Evolutionary conservation across 2,113 vertebrate species (phyloP).

Genomic region (Notarius quadriscutis): DNA sequence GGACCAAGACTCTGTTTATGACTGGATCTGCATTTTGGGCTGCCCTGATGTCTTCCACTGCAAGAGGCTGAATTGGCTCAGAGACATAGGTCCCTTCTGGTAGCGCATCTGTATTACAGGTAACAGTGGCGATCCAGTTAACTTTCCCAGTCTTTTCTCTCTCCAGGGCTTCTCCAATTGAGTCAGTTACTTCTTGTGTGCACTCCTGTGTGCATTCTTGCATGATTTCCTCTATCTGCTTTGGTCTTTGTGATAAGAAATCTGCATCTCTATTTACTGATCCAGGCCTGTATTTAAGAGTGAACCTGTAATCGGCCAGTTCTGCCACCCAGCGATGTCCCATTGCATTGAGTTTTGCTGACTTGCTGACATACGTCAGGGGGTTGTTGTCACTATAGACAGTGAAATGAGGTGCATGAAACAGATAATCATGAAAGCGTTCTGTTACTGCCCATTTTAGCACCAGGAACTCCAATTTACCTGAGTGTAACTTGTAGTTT

Average conservation of each 20-base stretch:
- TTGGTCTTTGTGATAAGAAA: constrained; percentile 27
- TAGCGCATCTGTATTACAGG: constrained; percentile 16
- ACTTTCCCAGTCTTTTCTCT: neutral
- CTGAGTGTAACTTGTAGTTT: constrained; percentile 1
- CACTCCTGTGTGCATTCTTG: constrained; percentile 11
- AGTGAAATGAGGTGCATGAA: constrained; percentile 41
- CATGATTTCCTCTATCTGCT: constrained; percentile 11
- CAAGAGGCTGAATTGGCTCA: neutral
- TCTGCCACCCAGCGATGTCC: constrained; percentile 36
- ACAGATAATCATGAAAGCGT: neutral
- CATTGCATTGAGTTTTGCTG: neutral
- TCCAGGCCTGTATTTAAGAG: constrained; percentile 34
- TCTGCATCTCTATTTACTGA: constrained; percentile 38
- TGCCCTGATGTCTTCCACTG: neutral
- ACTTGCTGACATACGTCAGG: neutral
- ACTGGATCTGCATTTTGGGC: neutral
- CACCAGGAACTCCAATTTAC: neutral
- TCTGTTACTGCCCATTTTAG: neutral
- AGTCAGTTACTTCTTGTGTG: neutral
- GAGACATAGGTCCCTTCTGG: neutral
- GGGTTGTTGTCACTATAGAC: constrained; percentile 1
- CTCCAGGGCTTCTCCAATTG: neutral
- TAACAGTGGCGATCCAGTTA: constrained; percentile 30
- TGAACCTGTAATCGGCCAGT: constrained; percentile 40
- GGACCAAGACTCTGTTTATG: neutral